These are phyloP conservation scores for Acrobeloides nanus DNA, from an alignment of 2,888 invertebrate species.

Conservation along the genomic window DNA sequence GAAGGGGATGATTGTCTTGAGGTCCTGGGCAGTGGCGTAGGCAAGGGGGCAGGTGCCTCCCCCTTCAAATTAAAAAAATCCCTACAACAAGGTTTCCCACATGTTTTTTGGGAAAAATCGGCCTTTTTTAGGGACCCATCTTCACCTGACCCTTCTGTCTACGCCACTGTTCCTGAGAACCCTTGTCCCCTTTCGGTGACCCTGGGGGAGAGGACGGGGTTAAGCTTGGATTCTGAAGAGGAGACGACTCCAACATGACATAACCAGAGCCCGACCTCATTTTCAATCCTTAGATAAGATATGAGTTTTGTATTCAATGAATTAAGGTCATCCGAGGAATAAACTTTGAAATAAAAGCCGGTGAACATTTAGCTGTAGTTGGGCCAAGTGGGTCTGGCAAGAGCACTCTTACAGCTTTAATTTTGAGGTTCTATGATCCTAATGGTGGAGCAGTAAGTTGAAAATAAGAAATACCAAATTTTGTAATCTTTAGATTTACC, in stretches of 20 bases:
- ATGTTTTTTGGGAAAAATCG: no score
- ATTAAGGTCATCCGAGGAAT: constrained; percentile 36
- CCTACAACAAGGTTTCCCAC: background rate
- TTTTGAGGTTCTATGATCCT: constrained; percentile 48
- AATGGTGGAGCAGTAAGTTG: constrained; percentile 32
- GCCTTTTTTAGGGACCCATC: no score
- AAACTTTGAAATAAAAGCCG: constrained; percentile 37
- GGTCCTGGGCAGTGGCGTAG: no score
- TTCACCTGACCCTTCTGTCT: no score
- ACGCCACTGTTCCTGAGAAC: no score
- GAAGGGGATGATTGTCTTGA: no score
- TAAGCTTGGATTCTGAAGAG: no score
- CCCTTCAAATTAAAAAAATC: background rate
- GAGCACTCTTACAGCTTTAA: constrained; percentile 44
- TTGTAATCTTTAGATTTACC: constrained; percentile 29
- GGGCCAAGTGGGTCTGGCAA: constrained; percentile 51
- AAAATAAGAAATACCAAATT: constrained; percentile 1
- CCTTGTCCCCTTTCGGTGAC: no score
- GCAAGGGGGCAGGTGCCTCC: no score
- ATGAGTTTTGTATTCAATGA: background rate
- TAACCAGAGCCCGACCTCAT: no score
- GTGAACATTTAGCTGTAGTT: constrained; percentile 49
- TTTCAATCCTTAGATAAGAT: background rate
- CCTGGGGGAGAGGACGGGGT: no score
- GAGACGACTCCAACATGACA: no score